phyloP scores from a whole-genome alignment of 2,113 vertebrate genomes.

The Hipposideros armiger region DNA sequence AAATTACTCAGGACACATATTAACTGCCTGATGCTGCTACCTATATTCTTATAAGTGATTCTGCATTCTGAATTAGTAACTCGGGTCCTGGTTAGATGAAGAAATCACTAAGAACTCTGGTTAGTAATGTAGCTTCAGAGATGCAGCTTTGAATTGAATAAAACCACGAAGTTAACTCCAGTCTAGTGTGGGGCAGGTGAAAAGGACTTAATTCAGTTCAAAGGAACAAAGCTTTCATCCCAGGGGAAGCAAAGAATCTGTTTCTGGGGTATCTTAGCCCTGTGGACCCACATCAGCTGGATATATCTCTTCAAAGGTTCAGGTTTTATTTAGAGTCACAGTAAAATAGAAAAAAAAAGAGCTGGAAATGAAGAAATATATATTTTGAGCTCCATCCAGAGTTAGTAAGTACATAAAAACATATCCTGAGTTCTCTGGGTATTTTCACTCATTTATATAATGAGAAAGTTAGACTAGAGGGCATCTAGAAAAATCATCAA shows the following conservation, averaged over 20 bases:
- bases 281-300: background rate
- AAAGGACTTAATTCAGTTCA: background rate
- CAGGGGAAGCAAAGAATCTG: background rate
- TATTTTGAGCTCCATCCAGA: conserved; percentile 8
- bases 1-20: background rate
- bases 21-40: background rate
- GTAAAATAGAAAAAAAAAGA: background rate
- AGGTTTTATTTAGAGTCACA: background rate
- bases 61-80: background rate
- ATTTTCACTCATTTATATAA: conserved; percentile 3
- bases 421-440: background rate
- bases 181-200: background rate
- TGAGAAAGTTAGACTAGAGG: background rate
- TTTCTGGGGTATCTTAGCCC: background rate
- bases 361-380: conserved; percentile 9
- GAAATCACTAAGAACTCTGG: background rate
- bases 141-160: conserved; percentile 14
- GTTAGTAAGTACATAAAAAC: conserved; percentile 17
- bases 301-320: background rate
- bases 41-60: background rate
- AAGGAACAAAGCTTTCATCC: background rate
- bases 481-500: conserved; percentile 1
- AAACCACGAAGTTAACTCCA: conserved; percentile 33
- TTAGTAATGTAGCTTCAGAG: background rate
- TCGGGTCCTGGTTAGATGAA: background rate